Base-by-base conservation (phyloP, 2,113 vertebrate genomes). In the Oncorhynchus gorbuscha region DNA sequence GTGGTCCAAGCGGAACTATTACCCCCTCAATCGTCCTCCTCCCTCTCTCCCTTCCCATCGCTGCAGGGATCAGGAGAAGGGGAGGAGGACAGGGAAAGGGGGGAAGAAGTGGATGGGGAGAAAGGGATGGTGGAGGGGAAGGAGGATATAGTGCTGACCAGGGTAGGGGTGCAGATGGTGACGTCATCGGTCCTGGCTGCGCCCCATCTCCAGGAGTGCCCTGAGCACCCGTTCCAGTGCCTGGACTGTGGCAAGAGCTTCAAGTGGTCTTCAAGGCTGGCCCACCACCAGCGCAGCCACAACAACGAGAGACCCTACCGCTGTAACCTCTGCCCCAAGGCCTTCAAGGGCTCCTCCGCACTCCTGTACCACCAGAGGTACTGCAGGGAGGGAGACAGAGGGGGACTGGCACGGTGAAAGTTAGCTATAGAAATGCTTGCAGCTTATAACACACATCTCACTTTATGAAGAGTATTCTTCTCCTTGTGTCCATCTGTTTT, bases 291-390 rank as follows among this genome's bases (percentile, higher is more conserved):
- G 79, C 93, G 96, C 80, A 97, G 96, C 64, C 97, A 98, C 92
- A 98, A 96, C 0, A 96, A 96, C 0, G 96, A 97, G 80, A 91
- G 96, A n/a, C 97, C 97, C 3, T 97, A 98, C 85, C 95, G 95
- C 72, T 98, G 97, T 84, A 95, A 95, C 4, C 93, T 96, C 80
- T 98, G 97, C 83, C 95, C 94, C 78, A 97, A 97, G 84, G 96
- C 96, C 85, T 99, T 99, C 89, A 97, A 97, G 84, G 97, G 96
- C 71, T 97, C 97, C 0, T 98, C 97, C 0, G 97, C 94, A 0
- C 90, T 98, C 26, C 95, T 95, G 1, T 98, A 98, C 84, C 97
- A 98, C 86, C 96, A 96, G 86, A 94, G 97, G 93, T 94, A 83
- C 13, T 26, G 28, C 24, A 6, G 28, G 26, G 9, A 51, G 48